Evolutionary conservation across 2,113 vertebrate species (phyloP).

Genomic region (Sphyrna mokarran): DNA sequence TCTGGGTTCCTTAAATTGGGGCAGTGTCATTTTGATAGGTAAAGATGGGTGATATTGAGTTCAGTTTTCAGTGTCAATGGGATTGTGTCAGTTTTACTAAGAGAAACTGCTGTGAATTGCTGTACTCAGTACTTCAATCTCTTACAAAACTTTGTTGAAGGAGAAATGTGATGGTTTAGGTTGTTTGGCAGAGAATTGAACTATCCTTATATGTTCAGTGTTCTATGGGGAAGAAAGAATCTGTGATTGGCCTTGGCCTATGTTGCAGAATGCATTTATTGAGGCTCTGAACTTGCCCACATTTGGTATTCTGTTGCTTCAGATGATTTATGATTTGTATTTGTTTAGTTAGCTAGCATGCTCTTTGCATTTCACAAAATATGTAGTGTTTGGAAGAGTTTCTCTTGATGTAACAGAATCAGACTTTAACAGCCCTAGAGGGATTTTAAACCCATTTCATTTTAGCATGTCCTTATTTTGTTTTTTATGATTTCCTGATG

Average conservation of each 20-base stretch:
- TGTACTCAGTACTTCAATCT: not conserved
- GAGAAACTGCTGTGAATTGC: not conserved
- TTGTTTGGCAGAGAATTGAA: conserved; percentile 13
- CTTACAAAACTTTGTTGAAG: not conserved
- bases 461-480: not conserved
- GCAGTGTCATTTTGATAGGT: not conserved
- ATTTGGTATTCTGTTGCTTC: conserved; percentile 31
- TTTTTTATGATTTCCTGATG: not conserved
- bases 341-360: conserved; percentile 4
- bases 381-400: not conserved
- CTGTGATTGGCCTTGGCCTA: conserved; percentile 28
- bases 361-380: not conserved
- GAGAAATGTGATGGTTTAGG: conserved; percentile 18
- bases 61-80: not conserved
- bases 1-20: not conserved
- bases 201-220: conserved; percentile 30
- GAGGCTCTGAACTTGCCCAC: conserved; percentile 23
- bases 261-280: conserved; percentile 27
- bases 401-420: not conserved
- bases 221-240: conserved; percentile 6
- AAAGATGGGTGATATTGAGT: not conserved
- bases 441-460: not conserved
- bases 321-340: conserved; percentile 25
- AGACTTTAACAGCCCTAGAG: not conserved
- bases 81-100: not conserved